A percentile compares a stretch with the other conserved stretches of the same genome.
These are phyloP conservation scores for Elaphurus davidianus DNA, from an alignment of 2,113 vertebrate genomes.

Conservation along the genomic window DNA sequence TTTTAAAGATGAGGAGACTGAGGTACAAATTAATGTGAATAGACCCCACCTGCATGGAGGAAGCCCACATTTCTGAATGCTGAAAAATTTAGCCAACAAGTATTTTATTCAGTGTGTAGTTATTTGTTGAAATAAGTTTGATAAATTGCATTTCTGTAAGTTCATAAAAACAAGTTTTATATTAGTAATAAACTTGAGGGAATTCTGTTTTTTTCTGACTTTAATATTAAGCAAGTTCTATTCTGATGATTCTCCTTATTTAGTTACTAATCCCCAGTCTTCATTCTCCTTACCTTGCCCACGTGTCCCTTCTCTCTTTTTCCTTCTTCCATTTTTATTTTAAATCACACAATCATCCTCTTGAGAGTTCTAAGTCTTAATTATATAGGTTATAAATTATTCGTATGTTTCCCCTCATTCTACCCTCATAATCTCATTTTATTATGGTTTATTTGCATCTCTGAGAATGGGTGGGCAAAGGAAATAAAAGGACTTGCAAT, in stretches of 20 bases:
- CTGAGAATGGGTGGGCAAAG: not conserved
- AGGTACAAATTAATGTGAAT: not conserved
- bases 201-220: not conserved
- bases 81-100: not conserved
- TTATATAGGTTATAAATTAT: not conserved
- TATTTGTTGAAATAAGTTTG: not conserved
- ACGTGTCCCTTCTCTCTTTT: not conserved
- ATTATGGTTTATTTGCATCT: constrained; percentile 1
- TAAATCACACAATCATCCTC: not conserved
- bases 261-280: too few species aligned
- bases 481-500: not conserved
- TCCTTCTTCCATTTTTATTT: not conserved
- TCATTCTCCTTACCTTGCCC: not conserved
- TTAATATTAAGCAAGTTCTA: not conserved
- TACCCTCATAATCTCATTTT: not conserved
- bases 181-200: not conserved
- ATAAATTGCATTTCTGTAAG: not conserved
- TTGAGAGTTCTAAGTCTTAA: not conserved
- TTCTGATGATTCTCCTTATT: not conserved
- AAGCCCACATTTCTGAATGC: not conserved
- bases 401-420: not conserved
- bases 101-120: not conserved
- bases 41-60: not conserved
- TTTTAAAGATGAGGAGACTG: not conserved
- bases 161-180: not conserved